Conservation (phyloP, 1,140 invertebrate species). For the Phenacoccus solenopsis region DNA sequence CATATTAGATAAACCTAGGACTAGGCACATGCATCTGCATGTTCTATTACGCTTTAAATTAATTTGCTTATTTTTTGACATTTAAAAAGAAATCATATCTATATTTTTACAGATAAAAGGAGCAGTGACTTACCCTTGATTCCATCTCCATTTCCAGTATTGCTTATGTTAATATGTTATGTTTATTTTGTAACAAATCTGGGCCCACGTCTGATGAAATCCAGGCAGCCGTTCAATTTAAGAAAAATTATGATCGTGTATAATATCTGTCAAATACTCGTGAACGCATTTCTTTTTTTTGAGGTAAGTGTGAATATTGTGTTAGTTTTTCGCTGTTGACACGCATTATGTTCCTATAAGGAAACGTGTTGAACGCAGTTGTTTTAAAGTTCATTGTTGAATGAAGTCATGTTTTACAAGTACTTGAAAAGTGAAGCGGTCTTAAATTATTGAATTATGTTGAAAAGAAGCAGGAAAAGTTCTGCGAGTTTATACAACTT, state of each 20-base stretch:
- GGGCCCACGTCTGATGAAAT: constrained; percentile 46
- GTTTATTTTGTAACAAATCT: constrained; percentile 36
- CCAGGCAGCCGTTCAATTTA: constrained; percentile 43
- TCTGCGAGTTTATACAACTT: not conserved
- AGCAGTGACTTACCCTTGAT: not conserved
- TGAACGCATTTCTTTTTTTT: constrained; percentile 45
- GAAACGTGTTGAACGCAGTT: not conserved
- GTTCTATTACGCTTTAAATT: too few relatives aligned
- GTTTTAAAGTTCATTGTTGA: not conserved
- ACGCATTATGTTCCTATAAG: not conserved
- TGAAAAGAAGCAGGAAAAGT: not conserved
- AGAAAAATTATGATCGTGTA: constrained; percentile 42
- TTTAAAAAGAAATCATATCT: not conserved
- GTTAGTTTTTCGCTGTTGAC: too few relatives aligned
- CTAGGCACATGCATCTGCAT: too few relatives aligned
- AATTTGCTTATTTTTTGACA: too few relatives aligned
- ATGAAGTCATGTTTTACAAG: not conserved
- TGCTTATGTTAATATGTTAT: constrained; percentile 38
- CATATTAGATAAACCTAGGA: too few relatives aligned
- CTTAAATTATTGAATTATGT: constrained; percentile 3
- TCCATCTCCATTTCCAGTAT: constrained; percentile 39
- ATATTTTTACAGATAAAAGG: not conserved
- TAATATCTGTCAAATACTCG: constrained; percentile 46
- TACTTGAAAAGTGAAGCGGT: not conserved
- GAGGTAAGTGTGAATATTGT: constrained; percentile 41